Conservation (phyloP, 2,797 vertebrate species). For the Mergus octosetaceus region DNA sequence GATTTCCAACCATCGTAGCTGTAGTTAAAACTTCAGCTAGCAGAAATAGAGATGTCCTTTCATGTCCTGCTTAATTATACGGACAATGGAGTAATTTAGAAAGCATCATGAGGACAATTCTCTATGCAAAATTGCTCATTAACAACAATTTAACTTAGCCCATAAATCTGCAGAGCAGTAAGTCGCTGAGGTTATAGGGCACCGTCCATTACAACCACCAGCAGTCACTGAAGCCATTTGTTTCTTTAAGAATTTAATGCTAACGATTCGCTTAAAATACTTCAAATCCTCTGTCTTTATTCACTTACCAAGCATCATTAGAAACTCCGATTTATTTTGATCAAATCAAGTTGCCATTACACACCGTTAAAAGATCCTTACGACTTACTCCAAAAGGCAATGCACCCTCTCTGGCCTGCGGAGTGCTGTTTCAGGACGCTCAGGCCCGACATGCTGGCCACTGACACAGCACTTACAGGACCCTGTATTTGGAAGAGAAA, state of each 20-base stretch:
- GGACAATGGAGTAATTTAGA: not conserved
- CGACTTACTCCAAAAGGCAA: not conserved
- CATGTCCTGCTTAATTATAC: not conserved
- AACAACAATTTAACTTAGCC: not conserved
- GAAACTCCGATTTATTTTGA: not conserved
- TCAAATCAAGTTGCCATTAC: not conserved
- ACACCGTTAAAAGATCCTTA: not conserved
- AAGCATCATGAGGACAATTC: not conserved
- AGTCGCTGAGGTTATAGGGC: not conserved
- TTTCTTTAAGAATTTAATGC: not conserved
- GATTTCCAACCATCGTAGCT: not conserved
- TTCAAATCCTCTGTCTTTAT: not conserved
- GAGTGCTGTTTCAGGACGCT: not conserved
- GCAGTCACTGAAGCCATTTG: not conserved
- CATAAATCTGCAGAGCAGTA: not conserved
- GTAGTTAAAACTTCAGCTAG: not conserved
- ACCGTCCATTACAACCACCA: fast-evolving
- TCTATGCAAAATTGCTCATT: not conserved
- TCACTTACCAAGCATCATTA: not conserved
- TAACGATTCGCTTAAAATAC: not conserved
- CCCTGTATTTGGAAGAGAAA: not conserved
- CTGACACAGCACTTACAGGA: not conserved
- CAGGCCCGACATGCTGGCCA: not conserved
- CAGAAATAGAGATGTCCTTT: not conserved
- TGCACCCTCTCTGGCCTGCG: fast-evolving